Base-by-base conservation (phyloP, 2,797 vertebrate genomes). In the Crenichthys baileyi region DNA sequence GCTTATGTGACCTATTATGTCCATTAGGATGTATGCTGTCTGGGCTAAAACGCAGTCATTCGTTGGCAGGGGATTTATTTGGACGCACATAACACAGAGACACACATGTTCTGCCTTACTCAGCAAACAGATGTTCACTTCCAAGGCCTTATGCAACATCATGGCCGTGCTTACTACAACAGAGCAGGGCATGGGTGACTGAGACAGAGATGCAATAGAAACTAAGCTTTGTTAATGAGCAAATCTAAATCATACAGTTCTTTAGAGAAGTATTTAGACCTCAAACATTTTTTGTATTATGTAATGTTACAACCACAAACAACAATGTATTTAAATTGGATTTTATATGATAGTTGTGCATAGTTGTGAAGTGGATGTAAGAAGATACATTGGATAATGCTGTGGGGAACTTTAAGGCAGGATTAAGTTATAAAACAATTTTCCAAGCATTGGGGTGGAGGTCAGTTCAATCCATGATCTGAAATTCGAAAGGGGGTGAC, bases 121-220 rank as follows among this genome's bases (percentile, higher is more conserved):
- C 86, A 82, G 83, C 84, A 89, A 74, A 87, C 80, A 78, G 81
- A 72, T 1, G 46, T 77, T 83, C 73, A 80, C 39, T n/a, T 82
- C 74, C 79, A 63, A 72, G 79, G 72, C 75, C 78, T 80, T 73
- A 82, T 75, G 79, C 80, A 72, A 61, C 83, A 76, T 78, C 67
- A 53, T 63, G 79, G 61, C 11, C 73, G 39, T 53, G 60, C 31
- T 63, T 82, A 68, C 39, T 44, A 68, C 13, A 2, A 68, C 22
- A 15, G 65, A 24, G 65, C 65, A 20, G 61, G 61, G 26, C 58
- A 15, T 61, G 58, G 55, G 16, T 3, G 12, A 46, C 22, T 24
- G 39, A 15, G 39, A 44, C 65, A 68, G 39, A 68, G 39, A 68
- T n/a, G 9, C 22, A 44, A 46, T 0, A 24, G 41, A 22, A 68